phyloP scores from a whole-genome alignment of 2,888 invertebrate species.

The Eupithecia pulchellata region DNA sequence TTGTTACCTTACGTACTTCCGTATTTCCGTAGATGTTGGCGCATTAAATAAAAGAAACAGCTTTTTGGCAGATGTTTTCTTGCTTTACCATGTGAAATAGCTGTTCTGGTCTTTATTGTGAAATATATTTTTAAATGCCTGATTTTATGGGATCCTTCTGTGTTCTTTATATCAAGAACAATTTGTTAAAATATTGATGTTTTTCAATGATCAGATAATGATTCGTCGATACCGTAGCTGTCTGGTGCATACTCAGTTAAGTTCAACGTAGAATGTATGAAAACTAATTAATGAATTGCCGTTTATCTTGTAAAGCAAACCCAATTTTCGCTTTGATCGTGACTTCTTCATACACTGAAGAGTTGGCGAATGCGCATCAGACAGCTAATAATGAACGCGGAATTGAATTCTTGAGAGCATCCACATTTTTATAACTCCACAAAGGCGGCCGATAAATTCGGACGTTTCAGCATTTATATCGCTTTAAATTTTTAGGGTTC shows the following conservation, averaged over 20 bases:
- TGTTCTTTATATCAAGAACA: not conserved
- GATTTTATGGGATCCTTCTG: not conserved
- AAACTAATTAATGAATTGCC: not conserved
- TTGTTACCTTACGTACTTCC: constrained; percentile 15
- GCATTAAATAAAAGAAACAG: constrained; percentile 15
- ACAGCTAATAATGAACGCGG: constrained; percentile 21
- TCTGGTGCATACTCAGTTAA: too few species aligned
- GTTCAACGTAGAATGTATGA: too few species aligned
- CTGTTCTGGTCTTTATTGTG: not conserved
- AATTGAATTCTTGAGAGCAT: constrained; percentile 37
- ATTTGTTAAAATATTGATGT: not conserved
- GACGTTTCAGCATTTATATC: constrained; percentile 39
- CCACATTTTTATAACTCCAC: constrained; percentile 46
- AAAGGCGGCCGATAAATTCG: constrained; percentile 46
- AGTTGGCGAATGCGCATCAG: not conserved
- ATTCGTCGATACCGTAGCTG: too few species aligned
- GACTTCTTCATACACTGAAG: not conserved
- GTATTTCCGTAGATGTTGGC: not conserved
- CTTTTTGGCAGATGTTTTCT: constrained; percentile 11
- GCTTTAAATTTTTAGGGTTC: constrained; percentile 43
- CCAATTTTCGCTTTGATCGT: not conserved
- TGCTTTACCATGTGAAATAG: not conserved
- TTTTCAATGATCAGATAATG: not conserved
- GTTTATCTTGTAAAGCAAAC: not conserved
- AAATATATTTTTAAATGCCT: not conserved